phyloP scores from a whole-genome alignment of 2,113 vertebrate genomes.

The Rhadina sibilatrix region DNA sequence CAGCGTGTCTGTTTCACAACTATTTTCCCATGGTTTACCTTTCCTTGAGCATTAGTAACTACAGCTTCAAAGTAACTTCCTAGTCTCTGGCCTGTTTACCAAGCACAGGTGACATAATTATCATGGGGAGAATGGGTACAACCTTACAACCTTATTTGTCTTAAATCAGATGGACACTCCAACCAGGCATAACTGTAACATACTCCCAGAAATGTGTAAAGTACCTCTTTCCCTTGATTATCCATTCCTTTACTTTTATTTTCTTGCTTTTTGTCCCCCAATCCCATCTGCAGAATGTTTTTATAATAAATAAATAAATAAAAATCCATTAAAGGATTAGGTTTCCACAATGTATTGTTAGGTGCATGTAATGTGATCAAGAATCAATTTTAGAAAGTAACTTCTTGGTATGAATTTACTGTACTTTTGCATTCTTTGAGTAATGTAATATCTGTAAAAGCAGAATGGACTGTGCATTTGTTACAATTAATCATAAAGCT shows the following conservation, averaged over 20 bases:
- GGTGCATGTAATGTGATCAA: neutral
- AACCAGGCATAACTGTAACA: neutral
- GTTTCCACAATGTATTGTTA: neutral
- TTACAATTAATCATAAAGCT: neutral
- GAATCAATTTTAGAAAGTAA: neutral
- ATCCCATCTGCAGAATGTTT: neutral
- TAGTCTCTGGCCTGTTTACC: neutral
- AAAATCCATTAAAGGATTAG: neutral
- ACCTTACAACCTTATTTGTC: neutral
- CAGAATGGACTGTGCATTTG: neutral
- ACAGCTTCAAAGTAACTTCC: neutral
- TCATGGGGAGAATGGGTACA: neutral
- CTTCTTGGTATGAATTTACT: neutral
- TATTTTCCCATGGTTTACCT: neutral
- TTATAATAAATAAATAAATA: neutral
- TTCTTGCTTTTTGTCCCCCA: neutral
- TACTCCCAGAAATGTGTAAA: neutral
- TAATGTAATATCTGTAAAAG: neutral
- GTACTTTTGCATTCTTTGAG: neutral
- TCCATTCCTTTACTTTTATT: neutral
- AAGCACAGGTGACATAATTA: neutral
- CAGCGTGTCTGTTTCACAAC: neutral
- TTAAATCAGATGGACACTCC: neutral
- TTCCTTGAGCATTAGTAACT: neutral
- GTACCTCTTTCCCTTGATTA: neutral